Evolutionary conservation across 2,888 invertebrate genomes (phyloP).

Genomic region (Acronicta leporina): DNA sequence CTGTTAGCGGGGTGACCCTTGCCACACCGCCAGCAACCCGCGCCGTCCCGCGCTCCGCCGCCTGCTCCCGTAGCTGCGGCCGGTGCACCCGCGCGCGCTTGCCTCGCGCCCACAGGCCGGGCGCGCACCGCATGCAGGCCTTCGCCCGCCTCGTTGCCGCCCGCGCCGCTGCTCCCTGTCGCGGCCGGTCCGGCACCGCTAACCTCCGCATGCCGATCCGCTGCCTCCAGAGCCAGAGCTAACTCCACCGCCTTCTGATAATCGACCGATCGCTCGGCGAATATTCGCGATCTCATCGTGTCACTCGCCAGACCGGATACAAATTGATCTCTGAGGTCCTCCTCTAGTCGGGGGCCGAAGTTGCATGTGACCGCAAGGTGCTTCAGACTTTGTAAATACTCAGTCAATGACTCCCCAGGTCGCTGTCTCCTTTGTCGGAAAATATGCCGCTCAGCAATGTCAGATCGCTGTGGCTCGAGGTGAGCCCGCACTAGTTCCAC

Average conservation of each 20-base stretch:
- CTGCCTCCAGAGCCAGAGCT: constrained; percentile 46
- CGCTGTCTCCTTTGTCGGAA: constrained; percentile 8
- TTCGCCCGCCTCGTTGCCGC: constrained; percentile 10
- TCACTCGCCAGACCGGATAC: not conserved
- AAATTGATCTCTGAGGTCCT: constrained; percentile 1
- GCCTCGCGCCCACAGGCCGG: not conserved
- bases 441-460: constrained; percentile 16
- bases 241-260: constrained; percentile 8
- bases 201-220: constrained; percentile 48
- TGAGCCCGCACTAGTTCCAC: constrained; percentile 3
- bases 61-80: constrained; percentile 9
- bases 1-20: constrained; percentile 42
- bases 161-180: constrained; percentile 20
- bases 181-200: constrained; percentile 36
- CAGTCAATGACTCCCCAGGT: constrained; percentile 2
- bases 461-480: constrained; percentile 7
- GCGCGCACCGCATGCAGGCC: not conserved
- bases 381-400: constrained; percentile 6
- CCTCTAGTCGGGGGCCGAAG: constrained; percentile 5
- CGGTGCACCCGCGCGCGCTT: constrained; percentile 13
- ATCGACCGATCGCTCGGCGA: not conserved
- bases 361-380: constrained; percentile 10
- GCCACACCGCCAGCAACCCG: constrained; percentile 43
- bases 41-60: constrained; percentile 9
- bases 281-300: constrained; percentile 1